Evolutionary conservation across 2,797 vertebrate species (phyloP).

Genomic region (Sorex maritimensis): DNA sequence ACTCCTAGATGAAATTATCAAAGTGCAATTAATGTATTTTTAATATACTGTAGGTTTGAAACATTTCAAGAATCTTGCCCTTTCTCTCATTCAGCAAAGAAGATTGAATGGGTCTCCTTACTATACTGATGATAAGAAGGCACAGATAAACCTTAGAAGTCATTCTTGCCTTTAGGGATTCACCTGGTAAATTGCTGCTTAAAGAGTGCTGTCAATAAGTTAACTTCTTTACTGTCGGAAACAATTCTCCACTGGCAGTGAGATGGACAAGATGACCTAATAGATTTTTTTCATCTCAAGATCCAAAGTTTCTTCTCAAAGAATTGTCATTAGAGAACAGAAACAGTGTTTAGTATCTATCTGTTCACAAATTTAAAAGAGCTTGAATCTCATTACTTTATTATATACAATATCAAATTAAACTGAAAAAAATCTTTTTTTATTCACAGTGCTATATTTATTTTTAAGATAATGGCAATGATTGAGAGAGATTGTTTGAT

Average conservation of each 20-base stretch:
- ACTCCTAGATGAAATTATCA: not conserved
- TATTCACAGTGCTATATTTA: not conserved
- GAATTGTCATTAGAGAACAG: conserved; percentile 62
- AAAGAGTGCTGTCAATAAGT: conserved; percentile 87
- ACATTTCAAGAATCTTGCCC: conserved; percentile 54
- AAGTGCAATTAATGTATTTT: not conserved
- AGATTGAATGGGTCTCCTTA: conserved; percentile 80
- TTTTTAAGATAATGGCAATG: conserved; percentile 28
- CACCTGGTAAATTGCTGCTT: conserved; percentile 85
- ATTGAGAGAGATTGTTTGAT: conserved; percentile 29
- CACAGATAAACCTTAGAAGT: conserved; percentile 84
- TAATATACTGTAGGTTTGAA: conserved; percentile 49
- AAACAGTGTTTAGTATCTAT: conserved; percentile 3
- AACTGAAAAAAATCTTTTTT: not conserved
- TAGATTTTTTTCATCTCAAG: conserved; percentile 82
- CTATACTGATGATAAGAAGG: conserved; percentile 81
- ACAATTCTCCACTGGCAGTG: conserved; percentile 78
- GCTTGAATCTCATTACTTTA: not conserved
- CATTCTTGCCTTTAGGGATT: conserved; percentile 85
- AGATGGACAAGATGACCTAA: conserved; percentile 86
- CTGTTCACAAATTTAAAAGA: conserved; percentile 12
- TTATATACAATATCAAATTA: not conserved
- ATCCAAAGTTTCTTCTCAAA: conserved; percentile 79
- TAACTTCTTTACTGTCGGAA: conserved; percentile 85
- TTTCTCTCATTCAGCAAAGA: conserved; percentile 55